phyloP scores from a whole-genome alignment of 2,888 invertebrate genomes.

The Allolobophora icterica region DNA sequence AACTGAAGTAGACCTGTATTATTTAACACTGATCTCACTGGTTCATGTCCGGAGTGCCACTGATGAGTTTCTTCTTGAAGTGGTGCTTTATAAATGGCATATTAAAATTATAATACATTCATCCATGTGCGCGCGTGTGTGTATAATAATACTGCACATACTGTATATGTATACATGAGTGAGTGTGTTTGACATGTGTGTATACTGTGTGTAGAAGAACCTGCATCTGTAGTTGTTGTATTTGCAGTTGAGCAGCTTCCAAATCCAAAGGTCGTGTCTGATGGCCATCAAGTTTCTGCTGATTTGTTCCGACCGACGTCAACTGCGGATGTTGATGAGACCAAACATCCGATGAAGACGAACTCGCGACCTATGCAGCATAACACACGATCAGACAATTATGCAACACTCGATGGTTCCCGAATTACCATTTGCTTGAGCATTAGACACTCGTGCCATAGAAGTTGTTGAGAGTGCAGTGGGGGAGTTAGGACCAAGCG shows the following conservation, averaged over 20 bases:
- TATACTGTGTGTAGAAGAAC: background rate
- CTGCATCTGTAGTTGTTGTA: background rate
- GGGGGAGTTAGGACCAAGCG: too few species aligned
- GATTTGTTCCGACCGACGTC: too few species aligned
- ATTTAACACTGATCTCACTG: too few species aligned
- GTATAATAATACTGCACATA: too few species aligned
- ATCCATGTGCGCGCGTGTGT: background rate
- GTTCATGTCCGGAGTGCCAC: too few species aligned
- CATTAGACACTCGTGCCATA: too few species aligned
- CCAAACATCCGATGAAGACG: slow-evolving; percentile 4
- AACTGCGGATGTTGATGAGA: background rate
- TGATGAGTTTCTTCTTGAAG: background rate
- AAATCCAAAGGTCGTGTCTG: background rate
- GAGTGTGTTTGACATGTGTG: background rate
- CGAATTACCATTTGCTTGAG: too few species aligned
- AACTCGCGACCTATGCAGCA: background rate
- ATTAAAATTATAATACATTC: background rate
- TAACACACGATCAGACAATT: background rate
- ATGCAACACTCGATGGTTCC: background rate
- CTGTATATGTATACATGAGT: background rate
- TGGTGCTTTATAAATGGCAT: background rate
- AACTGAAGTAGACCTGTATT: too few species aligned
- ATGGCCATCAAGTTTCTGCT: background rate
- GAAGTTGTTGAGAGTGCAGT: too few species aligned
- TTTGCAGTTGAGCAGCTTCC: background rate